Evolutionary conservation across 2,113 vertebrate species (phyloP).

Genomic region (Circaetus cinerascens): DNA sequence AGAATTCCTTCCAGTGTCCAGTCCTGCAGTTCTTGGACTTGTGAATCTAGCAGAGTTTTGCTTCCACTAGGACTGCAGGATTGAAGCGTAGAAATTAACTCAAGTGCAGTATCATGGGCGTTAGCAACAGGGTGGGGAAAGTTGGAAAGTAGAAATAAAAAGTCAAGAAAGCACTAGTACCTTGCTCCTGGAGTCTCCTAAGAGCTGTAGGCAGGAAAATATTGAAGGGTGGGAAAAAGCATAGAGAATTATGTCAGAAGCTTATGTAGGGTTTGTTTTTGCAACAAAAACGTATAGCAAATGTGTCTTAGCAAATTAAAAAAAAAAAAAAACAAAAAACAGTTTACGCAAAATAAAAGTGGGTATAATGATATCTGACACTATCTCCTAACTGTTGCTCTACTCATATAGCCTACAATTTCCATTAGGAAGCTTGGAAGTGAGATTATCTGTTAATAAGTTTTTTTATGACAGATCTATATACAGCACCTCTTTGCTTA

Average conservation of each 20-base stretch:
- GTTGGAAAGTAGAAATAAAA: conserved; percentile 71
- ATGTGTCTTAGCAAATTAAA: conserved; percentile 76
- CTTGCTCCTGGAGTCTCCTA: conserved; percentile 99
- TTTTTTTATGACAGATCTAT: neutral
- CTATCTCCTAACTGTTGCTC: neutral
- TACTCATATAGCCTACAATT: neutral
- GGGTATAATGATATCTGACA: conserved; percentile 31
- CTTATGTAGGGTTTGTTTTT: conserved; percentile 75
- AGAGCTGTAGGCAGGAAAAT: conserved; percentile 91
- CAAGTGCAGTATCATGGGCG: neutral
- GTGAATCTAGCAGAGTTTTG: neutral
- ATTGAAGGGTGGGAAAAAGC: conserved; percentile 85
- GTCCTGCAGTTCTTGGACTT: neutral
- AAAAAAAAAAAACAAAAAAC: conserved; percentile 27
- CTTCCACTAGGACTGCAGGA: conserved; percentile 14
- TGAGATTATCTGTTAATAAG: neutral
- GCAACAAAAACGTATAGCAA: conserved; percentile 81
- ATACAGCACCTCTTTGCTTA: neutral
- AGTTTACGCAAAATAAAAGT: conserved; percentile 67
- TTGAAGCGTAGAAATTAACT: conserved; percentile 19
- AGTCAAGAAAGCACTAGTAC: conserved; percentile 84
- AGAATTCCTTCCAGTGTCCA: conserved; percentile 1
- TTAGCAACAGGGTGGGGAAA: conserved; percentile 67
- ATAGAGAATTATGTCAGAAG: conserved; percentile 87
- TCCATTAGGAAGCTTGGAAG: neutral